Conservation (phyloP, 2,888 invertebrate genomes). For the Folsomia candida region DNA sequence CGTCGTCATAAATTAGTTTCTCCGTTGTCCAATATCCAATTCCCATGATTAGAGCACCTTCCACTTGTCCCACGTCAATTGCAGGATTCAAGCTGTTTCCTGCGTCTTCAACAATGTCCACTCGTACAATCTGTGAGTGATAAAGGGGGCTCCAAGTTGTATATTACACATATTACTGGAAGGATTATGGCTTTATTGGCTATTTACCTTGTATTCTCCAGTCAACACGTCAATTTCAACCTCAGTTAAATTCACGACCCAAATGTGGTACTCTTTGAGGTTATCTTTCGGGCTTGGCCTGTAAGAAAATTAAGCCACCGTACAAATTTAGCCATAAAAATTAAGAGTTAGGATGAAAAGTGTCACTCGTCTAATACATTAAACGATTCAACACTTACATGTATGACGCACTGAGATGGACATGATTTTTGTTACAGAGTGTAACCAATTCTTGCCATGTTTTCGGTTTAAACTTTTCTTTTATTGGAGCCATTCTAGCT, state of each 20-base stretch:
- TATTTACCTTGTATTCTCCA: conserved; percentile 55
- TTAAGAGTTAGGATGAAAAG: neutral
- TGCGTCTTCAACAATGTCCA: conserved; percentile 50
- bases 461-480: conserved; percentile 48
- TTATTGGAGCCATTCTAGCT: conserved; percentile 53
- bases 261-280: conserved; percentile 52
- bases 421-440: neutral
- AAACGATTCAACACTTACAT: conserved; percentile 30
- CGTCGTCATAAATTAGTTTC: conserved; percentile 53
- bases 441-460: conserved; percentile 37
- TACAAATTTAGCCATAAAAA: neutral
- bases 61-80: conserved; percentile 56
- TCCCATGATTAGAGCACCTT: conserved; percentile 56
- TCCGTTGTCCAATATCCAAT: conserved; percentile 55
- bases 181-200: neutral
- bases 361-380: neutral
- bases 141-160: no score
- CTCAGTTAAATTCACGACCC: conserved; percentile 54
- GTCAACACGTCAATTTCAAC: conserved; percentile 73
- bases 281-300: conserved; percentile 41
- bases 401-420: conserved; percentile 31
- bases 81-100: conserved; percentile 51
- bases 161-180: neutral
- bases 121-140: conserved; percentile 46
- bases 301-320: neutral